Conservation (phyloP, 2,888 invertebrate species). For the Darwinula stevensoni region DNA sequence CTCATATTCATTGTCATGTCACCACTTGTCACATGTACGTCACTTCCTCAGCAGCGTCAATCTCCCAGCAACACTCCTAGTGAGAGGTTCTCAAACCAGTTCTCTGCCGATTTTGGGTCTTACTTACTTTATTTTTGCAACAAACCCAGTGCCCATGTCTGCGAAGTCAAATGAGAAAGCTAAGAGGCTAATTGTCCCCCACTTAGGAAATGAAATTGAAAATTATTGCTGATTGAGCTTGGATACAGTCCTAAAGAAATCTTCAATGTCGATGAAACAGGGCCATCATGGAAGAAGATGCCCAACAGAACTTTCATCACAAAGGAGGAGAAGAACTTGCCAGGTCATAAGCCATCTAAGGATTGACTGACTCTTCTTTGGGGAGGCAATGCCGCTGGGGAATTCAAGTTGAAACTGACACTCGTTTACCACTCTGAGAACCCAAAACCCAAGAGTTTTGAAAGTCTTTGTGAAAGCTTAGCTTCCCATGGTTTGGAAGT, state of each 20-base stretch:
- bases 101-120: too few species aligned
- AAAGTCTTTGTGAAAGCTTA: conserved; percentile 6
- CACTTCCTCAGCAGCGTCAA: too few species aligned
- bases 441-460: conserved; percentile 5
- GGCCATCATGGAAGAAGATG: conserved; percentile 10
- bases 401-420: conserved; percentile 7
- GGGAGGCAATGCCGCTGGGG: conserved; percentile 7
- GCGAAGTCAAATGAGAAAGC: too few species aligned
- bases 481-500: conserved; percentile 5
- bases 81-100: too few species aligned
- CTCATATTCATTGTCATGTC: too few species aligned
- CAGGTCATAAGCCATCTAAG: conserved; percentile 8
- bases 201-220: too few species aligned
- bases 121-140: too few species aligned
- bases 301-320: conserved; percentile 9
- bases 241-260: conserved; percentile 8
- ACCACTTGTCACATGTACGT: too few species aligned
- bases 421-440: conserved; percentile 7
- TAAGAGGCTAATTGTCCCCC: too few species aligned
- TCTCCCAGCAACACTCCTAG: too few species aligned
- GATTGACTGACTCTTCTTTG: conserved; percentile 7
- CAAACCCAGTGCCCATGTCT: too few species aligned
- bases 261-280: conserved; percentile 10
- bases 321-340: conserved; percentile 6
- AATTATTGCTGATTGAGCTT: too few species aligned